Base-by-base conservation (phyloP, 2,888 invertebrate genomes). In the Tricholauxania praeusta region DNA sequence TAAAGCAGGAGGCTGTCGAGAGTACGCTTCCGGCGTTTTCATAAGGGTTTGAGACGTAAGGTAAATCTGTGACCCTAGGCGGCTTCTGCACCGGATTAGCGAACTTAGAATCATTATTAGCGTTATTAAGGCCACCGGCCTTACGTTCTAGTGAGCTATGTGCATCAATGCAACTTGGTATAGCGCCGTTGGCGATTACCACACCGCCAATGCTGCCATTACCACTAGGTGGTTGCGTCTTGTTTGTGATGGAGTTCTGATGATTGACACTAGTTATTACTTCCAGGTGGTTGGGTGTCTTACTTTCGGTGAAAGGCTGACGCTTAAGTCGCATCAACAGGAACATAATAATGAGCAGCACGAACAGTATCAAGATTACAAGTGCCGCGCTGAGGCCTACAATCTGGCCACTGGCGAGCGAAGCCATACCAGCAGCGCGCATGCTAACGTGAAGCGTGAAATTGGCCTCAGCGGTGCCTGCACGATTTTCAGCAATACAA, bases 401-500 rank as follows among this genome's bases (percentile, higher is more conserved):
- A 80, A 96, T 95, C 86, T 96, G 95, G 12, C 95, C 94, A 77
- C 93, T 93, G 64, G 94, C 95, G 74, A 96, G 87, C 1, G 93
- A 93, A 3, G 93, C 93, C 90, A 95, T 93, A 66, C 95, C 94
- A 47, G 93, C 93, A 62, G 94, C 90, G 73, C 92, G 89, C 87
- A 94, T 91, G 68, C 93, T 91, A 70, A 96, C 94, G 83, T 94
- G 93, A 55, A 96, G 89, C 52, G 96, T 96, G 83, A 96, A 96
- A 87, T 96, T 96, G 15, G 95, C 94, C 88, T 95, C 95, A 49
- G 94, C 93, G 82, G 91, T 93, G 28, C 96, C 96, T 5, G 95
- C 96, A 75, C 93, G 92, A 87, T 96, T 97, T 87, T 96, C 95
- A 12, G 96, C 96, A 2, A 95, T 93, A 86, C 96, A 96, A 85